Conservation (phyloP, 2,113 vertebrate genomes). For the Pygoscelis antarcticus region DNA sequence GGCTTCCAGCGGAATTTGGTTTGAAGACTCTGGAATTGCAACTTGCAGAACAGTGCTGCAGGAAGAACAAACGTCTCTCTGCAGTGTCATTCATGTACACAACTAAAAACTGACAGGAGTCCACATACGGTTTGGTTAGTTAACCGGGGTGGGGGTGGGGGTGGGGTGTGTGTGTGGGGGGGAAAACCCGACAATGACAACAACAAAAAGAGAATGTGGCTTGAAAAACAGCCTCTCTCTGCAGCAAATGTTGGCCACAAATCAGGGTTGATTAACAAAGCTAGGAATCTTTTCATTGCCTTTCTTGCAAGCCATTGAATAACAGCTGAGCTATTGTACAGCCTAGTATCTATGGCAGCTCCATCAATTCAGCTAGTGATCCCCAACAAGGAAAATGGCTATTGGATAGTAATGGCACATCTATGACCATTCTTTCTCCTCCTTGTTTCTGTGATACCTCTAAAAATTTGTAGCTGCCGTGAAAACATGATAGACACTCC, state of each 20-base stretch:
- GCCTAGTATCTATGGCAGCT: background rate
- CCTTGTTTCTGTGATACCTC: background rate
- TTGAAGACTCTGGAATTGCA: background rate
- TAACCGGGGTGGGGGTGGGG: background rate
- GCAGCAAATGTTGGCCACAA: background rate
- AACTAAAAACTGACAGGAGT: background rate
- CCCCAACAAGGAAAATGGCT: background rate
- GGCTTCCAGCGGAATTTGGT: background rate
- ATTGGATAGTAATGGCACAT: background rate
- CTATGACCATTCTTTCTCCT: background rate
- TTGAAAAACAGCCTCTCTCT: background rate
- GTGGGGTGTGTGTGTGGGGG: too few species aligned
- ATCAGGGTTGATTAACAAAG: background rate
- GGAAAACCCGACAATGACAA: background rate
- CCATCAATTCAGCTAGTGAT: background rate
- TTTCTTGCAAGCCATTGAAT: background rate
- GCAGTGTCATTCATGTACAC: background rate
- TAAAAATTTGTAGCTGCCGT: background rate
- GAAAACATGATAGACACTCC: background rate
- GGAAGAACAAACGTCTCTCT: background rate
- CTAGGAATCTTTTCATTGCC: background rate
- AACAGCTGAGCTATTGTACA: background rate
- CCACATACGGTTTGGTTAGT: background rate
- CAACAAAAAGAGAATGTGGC: background rate
- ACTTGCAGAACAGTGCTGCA: background rate